phyloP scores from a whole-genome alignment of 1,140 invertebrate genomes.

The Zaprionus vittiger region DNA sequence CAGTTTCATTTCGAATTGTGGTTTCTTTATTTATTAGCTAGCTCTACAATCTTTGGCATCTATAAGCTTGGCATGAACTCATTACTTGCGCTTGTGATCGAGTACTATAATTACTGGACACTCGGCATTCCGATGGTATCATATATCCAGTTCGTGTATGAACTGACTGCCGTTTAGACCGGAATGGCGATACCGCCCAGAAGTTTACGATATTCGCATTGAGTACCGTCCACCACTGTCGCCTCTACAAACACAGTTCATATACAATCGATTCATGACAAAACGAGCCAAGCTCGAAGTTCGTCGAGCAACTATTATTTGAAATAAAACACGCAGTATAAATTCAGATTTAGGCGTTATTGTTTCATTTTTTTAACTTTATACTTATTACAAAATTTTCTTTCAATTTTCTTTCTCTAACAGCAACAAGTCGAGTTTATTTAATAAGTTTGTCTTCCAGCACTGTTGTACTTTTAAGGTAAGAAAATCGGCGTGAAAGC shows the following conservation, averaged over 20 bases:
- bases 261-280: conserved; percentile 81
- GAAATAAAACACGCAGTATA: conserved; percentile 8
- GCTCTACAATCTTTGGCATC: conserved; percentile 62
- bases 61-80: conserved; percentile 50
- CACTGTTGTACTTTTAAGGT: conserved; percentile 72
- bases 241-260: conserved; percentile 84
- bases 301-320: conserved; percentile 5
- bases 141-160: conserved; percentile 86
- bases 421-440: conserved; percentile 85
- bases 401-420: conserved; percentile 84
- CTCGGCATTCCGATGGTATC: conserved; percentile 36
- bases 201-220: conserved; percentile 84
- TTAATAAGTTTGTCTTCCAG: conserved; percentile 69
- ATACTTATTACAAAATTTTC: background rate
- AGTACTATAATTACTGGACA: conserved; percentile 2
- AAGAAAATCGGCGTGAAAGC: conserved; percentile 86
- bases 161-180: conserved; percentile 86
- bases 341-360: conserved; percentile 2
- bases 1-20: conserved; percentile 82
- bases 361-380: conserved; percentile 1
- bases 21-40: conserved; percentile 14
- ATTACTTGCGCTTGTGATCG: background rate
- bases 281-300: conserved; percentile 41
- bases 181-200: conserved; percentile 88
- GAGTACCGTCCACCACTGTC: conserved; percentile 87